Evolutionary conservation across 1,140 invertebrate species (phyloP).

Genomic region (Dysdera silvatica): DNA sequence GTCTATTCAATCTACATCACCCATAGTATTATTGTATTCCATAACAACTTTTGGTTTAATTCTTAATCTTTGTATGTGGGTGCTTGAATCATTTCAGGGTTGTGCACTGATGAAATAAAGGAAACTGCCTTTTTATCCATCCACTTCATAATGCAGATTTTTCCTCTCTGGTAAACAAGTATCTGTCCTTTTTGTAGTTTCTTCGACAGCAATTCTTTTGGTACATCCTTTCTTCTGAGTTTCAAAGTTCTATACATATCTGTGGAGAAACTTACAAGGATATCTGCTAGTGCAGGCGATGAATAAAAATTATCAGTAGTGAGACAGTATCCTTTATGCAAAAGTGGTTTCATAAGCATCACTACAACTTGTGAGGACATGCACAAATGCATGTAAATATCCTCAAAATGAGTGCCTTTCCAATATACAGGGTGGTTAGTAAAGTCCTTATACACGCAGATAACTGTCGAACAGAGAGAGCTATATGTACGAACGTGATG

Average conservation of each 20-base stretch:
- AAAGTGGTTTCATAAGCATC: slow-evolving; percentile 5
- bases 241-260: slow-evolving; percentile 4
- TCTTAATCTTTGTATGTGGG: not conserved
- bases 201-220: not conserved
- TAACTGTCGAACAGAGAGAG: too few relatives aligned
- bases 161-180: slow-evolving; percentile 1
- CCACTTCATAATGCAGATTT: not conserved
- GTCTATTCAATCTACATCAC: slow-evolving; percentile 10
- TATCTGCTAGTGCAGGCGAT: not conserved
- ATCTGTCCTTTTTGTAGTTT: not conserved
- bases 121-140: slow-evolving; percentile 3
- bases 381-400: slow-evolving; percentile 1
- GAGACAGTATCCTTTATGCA: slow-evolving; percentile 5
- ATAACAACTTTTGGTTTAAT: not conserved
- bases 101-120: slow-evolving; percentile 1
- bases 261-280: not conserved
- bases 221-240: not conserved
- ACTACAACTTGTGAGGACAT: slow-evolving; percentile 1
- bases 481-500: too few relatives aligned
- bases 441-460: too few relatives aligned
- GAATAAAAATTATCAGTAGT: slow-evolving; percentile 2
- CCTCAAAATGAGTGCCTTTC: not conserved
- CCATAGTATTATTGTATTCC: slow-evolving; percentile 18
- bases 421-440: too few relatives aligned
- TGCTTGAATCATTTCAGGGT: not conserved